These are phyloP conservation scores for Hylomyscus alleni DNA, from an alignment of 2,797 vertebrate genomes.

Conservation along the genomic window DNA sequence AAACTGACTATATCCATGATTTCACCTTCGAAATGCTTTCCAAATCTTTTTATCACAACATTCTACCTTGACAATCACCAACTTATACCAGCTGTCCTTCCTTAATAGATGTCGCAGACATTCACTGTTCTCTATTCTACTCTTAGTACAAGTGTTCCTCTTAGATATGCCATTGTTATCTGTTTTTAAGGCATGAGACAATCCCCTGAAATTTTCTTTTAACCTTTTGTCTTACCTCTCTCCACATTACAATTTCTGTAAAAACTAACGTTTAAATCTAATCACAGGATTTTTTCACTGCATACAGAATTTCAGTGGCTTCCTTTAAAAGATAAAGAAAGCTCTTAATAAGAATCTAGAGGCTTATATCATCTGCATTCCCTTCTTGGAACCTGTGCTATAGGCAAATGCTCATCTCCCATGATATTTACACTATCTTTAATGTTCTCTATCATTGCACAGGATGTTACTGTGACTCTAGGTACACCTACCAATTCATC, in stretches of 20 bases:
- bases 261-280: background rate
- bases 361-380: background rate
- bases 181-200: slow-evolving; percentile 4
- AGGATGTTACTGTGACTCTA: background rate
- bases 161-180: background rate
- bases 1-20: background rate
- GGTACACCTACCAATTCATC: background rate
- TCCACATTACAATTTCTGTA: background rate
- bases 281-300: background rate
- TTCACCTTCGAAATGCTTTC: background rate
- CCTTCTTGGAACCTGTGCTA: background rate
- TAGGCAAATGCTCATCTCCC: background rate
- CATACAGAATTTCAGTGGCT: slow-evolving; percentile 22
- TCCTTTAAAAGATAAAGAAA: slow-evolving; percentile 40
- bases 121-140: background rate
- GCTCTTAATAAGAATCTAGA: background rate
- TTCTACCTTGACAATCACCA: background rate
- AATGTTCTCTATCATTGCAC: background rate
- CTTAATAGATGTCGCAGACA: slow-evolving; percentile 35
- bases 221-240: background rate
- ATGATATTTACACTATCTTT: background rate
- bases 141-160: background rate
- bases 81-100: background rate
- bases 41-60: background rate
- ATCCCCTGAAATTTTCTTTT: background rate